Evolutionary conservation across 2,888 invertebrate species (phyloP).

Genomic region (Drosophila picticornis): DNA sequence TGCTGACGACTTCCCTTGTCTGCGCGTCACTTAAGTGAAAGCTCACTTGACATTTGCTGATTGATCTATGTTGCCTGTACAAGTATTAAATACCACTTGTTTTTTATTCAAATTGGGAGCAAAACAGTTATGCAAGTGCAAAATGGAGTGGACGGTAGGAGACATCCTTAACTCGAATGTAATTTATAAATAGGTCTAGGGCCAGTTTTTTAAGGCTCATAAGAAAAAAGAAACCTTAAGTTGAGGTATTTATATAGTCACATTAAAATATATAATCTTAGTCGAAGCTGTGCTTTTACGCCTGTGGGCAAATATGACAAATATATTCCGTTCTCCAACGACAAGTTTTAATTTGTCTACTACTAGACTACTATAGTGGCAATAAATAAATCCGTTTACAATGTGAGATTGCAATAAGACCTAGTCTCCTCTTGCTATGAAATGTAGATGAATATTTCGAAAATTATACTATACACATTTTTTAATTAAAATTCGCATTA

Average conservation of each 20-base stretch:
- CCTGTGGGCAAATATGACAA: background rate
- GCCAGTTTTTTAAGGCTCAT: background rate
- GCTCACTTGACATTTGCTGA: slow-evolving; percentile 9
- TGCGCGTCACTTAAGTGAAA: slow-evolving; percentile 24
- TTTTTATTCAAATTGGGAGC: background rate
- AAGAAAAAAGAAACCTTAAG: background rate
- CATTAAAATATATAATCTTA: background rate
- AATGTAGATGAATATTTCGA: background rate
- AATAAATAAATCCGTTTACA: background rate
- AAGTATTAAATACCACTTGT: background rate
- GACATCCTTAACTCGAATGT: background rate
- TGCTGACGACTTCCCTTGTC: slow-evolving; percentile 36
- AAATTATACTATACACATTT: background rate
- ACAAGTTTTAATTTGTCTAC: background rate
- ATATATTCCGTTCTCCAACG: background rate
- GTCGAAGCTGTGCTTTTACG: background rate
- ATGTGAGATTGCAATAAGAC: background rate
- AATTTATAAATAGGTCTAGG: background rate
- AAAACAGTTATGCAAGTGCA: no score
- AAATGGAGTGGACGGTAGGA: background rate
- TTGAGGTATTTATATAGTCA: background rate
- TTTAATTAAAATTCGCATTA: background rate
- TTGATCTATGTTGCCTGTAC: background rate
- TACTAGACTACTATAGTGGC: background rate
- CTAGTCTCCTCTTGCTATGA: background rate